phyloP scores from a whole-genome alignment of 2,888 invertebrate genomes.

The Sisyra nigra region DNA sequence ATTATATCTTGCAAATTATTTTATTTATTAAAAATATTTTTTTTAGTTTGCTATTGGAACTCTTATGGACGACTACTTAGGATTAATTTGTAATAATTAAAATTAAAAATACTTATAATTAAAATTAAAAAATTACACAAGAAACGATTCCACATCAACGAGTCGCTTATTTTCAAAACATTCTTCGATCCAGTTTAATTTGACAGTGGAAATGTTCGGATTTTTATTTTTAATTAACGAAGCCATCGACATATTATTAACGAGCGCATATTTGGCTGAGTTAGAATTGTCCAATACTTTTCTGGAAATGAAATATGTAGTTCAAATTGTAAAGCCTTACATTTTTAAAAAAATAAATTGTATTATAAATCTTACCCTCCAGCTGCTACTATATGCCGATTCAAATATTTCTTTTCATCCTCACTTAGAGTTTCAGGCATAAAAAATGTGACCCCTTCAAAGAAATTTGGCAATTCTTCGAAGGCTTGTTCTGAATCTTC shows the following conservation, averaged over 20 bases:
- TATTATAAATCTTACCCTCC: conserved; percentile 32
- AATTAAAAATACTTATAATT: not conserved
- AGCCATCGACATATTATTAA: too few species aligned
- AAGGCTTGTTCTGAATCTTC: conserved; percentile 4
- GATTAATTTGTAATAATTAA: conserved; percentile 36
- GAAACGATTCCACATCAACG: not conserved
- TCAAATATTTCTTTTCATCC: conserved; percentile 21
- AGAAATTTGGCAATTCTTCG: conserved; percentile 28
- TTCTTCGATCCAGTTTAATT: too few species aligned
- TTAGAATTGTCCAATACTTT: too few species aligned
- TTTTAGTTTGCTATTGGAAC: conserved; percentile 97
- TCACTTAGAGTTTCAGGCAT: conserved; percentile 26
- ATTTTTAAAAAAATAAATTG: too few species aligned
- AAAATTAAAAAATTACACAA: not conserved
- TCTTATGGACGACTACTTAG: conserved; percentile 96
- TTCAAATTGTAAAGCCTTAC: too few species aligned
- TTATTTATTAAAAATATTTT: conserved; percentile 15
- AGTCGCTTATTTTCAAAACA: too few species aligned
- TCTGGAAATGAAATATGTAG: too few species aligned
- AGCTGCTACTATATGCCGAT: conserved; percentile 42
- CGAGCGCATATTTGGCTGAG: too few species aligned
- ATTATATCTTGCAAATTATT: too few species aligned
- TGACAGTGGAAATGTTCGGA: not conserved
- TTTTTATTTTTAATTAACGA: not conserved
- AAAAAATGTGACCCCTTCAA: conserved; percentile 31